Conservation (phyloP, 2,797 vertebrate species). For the Scolopax bukidnonensis region DNA sequence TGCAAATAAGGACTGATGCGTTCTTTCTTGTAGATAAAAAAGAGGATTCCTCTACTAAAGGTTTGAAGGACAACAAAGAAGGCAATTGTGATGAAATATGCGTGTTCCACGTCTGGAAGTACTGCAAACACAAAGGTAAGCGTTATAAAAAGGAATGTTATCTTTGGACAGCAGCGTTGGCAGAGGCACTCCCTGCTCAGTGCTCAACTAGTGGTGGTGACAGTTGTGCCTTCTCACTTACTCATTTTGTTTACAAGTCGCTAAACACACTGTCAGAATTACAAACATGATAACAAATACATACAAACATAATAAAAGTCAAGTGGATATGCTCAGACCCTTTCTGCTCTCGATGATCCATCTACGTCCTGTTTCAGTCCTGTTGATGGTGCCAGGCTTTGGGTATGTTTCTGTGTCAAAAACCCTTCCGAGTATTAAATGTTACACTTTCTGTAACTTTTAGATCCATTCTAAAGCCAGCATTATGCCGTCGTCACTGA, state of each 20-base stretch:
- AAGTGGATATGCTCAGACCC: neutral
- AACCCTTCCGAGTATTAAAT: neutral
- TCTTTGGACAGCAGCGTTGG: neutral
- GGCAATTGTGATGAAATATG: slow-evolving; percentile 84
- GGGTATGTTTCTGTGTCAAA: neutral
- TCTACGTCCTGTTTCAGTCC: neutral
- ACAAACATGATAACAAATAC: no score
- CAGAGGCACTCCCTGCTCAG: neutral
- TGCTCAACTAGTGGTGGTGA: neutral
- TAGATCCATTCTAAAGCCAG: neutral
- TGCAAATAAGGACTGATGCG: neutral
- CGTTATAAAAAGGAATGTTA: neutral
- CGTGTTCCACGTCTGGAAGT: slow-evolving; percentile 80
- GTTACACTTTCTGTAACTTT: neutral
- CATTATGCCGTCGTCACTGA: neutral
- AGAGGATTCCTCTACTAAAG: neutral
- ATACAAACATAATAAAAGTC: neutral
- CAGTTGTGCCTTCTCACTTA: neutral
- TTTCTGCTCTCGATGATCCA: neutral
- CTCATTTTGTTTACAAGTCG: neutral
- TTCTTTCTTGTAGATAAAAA: slow-evolving; percentile 22
- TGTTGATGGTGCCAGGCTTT: neutral
- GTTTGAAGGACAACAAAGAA: neutral
- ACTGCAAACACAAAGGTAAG: slow-evolving; percentile 84
- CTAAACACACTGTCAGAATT: neutral